Conservation (phyloP, 2,888 invertebrate genomes). For the Hyalella azteca region DNA sequence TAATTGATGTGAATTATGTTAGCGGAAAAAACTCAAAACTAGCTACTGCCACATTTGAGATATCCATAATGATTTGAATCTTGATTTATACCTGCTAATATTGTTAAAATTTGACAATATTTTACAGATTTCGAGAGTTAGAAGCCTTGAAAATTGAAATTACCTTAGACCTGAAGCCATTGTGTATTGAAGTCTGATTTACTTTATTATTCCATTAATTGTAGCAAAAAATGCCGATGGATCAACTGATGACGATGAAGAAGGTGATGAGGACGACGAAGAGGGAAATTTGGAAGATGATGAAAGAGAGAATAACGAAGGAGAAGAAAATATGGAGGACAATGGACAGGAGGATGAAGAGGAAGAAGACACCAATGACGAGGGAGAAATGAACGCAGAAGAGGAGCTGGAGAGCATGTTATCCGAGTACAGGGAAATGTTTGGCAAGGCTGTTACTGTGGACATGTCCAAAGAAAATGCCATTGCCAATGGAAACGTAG, state of each 20-base stretch:
- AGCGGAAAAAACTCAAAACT: too few species aligned
- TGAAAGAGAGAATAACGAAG: background rate
- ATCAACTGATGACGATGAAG: background rate
- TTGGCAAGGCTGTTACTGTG: background rate
- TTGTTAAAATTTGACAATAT: too few species aligned
- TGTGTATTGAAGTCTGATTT: too few species aligned
- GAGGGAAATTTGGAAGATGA: background rate
- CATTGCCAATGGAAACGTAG: conserved; percentile 4
- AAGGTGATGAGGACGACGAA: background rate
- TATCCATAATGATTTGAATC: too few species aligned
- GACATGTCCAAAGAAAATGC: conserved; percentile 8
- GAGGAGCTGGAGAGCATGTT: conserved; percentile 22
- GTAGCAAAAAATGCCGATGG: too few species aligned
- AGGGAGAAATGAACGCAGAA: background rate
- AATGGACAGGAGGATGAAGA: conserved; percentile 1
- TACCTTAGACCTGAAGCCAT: too few species aligned
- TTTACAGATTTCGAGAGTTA: too few species aligned
- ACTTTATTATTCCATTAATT: too few species aligned
- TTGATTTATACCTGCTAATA: too few species aligned
- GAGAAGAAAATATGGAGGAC: background rate
- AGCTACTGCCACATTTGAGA: too few species aligned
- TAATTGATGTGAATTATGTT: too few species aligned
- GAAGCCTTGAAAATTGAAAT: too few species aligned
- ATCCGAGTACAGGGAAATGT: conserved; percentile 29
- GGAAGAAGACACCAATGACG: background rate